A percentile compares a stretch with the other conserved stretches of the same genome.
These are phyloP conservation scores for Leucoraja ocellata DNA, from an alignment of 2,797 vertebrate species.

Conservation along the genomic window DNA sequence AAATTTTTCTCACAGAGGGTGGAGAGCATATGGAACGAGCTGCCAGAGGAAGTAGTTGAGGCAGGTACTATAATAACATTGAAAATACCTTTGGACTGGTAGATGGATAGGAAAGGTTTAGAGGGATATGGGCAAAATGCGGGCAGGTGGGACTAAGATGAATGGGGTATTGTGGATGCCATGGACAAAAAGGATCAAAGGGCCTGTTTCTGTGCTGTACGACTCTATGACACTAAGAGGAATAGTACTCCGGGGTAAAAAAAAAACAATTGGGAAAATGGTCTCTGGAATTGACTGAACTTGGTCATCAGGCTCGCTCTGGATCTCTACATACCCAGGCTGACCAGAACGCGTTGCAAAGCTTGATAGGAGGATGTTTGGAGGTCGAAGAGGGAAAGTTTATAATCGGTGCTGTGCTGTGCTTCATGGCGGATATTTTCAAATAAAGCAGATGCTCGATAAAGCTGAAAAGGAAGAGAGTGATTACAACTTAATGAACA, in stretches of 20 bases:
- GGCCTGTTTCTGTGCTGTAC: too few species aligned
- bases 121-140: too few species aligned
- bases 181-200: too few species aligned
- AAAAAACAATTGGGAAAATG: not conserved
- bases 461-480: constrained; percentile 65
- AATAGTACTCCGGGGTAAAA: not conserved
- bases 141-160: too few species aligned
- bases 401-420: constrained; percentile 90
- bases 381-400: constrained; percentile 87
- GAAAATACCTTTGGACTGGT: too few species aligned
- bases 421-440: constrained; percentile 86
- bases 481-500: constrained; percentile 5
- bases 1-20: too few species aligned
- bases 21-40: too few species aligned
- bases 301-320: not conserved
- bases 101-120: too few species aligned
- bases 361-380: constrained; percentile 92
- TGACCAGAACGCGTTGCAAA: constrained; percentile 85
- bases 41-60: too few species aligned
- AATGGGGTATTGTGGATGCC: too few species aligned
- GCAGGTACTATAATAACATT: too few species aligned
- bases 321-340: constrained; percentile 66
- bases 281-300: not conserved
- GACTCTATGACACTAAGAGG: too few species aligned
- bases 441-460: constrained; percentile 82